These are phyloP conservation scores for Trachymyrmex septentrionalis DNA, from an alignment of 1,140 invertebrate species.

Conservation along the genomic window DNA sequence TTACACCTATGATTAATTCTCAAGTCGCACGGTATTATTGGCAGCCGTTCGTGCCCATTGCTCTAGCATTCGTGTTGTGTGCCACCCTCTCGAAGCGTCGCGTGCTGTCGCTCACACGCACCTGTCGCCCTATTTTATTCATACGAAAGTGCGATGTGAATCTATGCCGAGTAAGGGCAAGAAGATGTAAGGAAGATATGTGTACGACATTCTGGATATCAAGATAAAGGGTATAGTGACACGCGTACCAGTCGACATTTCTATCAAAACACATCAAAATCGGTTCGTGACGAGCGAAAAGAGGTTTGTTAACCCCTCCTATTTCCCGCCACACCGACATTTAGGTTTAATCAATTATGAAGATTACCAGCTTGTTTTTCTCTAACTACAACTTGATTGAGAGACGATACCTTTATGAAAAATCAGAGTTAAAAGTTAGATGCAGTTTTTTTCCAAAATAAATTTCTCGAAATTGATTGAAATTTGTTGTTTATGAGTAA, in stretches of 20 bases:
- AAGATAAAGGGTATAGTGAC: background rate
- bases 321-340: background rate
- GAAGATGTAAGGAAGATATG: slow-evolving; percentile 30
- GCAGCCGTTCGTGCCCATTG: slow-evolving; percentile 10
- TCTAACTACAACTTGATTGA: background rate
- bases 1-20: slow-evolving; percentile 33
- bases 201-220: slow-evolving; percentile 27
- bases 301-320: background rate
- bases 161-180: background rate
- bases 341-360: slow-evolving; percentile 4
- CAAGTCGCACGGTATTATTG: slow-evolving; percentile 33
- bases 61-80: slow-evolving; percentile 15
- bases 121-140: slow-evolving; percentile 58
- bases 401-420: background rate
- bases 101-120: slow-evolving; percentile 51
- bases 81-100: slow-evolving; percentile 40
- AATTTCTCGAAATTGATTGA: background rate
- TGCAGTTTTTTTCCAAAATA: background rate
- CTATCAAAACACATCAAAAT: slow-evolving; percentile 20
- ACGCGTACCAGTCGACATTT: slow-evolving; percentile 20
- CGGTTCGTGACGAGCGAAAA: background rate
- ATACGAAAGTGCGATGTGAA: slow-evolving; percentile 31
- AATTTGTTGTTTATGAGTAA: background rate
- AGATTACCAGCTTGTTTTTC: no score
- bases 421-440: background rate